Evolutionary conservation across 37 sponge, comb jelly and placozoan species (phyloP).

Genomic region (Bolinopsis microptera): DNA sequence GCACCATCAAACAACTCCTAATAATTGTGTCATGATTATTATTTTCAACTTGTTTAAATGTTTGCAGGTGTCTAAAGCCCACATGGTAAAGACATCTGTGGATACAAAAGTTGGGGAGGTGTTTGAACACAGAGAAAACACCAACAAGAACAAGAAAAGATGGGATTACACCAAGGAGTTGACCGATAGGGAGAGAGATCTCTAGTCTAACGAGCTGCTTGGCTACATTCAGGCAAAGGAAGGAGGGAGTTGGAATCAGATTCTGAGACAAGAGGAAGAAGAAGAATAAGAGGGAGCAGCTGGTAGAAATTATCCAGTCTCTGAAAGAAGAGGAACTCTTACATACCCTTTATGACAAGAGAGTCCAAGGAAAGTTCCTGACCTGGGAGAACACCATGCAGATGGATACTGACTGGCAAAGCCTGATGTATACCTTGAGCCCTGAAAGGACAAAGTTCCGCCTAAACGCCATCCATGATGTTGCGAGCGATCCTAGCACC

Average conservation of each 20-base stretch:
- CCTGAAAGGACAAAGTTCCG: not conserved
- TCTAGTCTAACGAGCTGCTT: too few species aligned
- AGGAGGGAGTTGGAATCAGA: not conserved
- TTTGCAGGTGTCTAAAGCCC: too few species aligned
- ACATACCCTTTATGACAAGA: not conserved
- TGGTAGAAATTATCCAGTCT: not conserved
- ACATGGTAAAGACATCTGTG: too few species aligned
- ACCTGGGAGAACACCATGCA: not conserved
- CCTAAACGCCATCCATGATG: not conserved
- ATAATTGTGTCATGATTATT: too few species aligned
- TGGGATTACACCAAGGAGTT: too few species aligned
- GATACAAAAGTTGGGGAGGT: too few species aligned
- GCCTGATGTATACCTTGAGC: not conserved
- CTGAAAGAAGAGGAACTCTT: not conserved
- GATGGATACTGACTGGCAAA: not conserved
- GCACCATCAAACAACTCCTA: too few species aligned
- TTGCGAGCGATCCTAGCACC: not conserved
- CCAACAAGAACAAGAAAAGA: too few species aligned
- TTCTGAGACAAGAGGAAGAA: not conserved
- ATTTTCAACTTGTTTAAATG: too few species aligned
- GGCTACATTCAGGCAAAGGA: too few species aligned
- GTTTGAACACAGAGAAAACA: too few species aligned
- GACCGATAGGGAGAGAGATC: too few species aligned
- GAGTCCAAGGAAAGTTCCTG: not conserved
- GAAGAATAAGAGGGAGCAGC: not conserved